A percentile compares a stretch with the other conserved stretches of the same genome.
phyloP scores from a whole-genome alignment of 2,113 vertebrate species.

The Pandion haliaetus region DNA sequence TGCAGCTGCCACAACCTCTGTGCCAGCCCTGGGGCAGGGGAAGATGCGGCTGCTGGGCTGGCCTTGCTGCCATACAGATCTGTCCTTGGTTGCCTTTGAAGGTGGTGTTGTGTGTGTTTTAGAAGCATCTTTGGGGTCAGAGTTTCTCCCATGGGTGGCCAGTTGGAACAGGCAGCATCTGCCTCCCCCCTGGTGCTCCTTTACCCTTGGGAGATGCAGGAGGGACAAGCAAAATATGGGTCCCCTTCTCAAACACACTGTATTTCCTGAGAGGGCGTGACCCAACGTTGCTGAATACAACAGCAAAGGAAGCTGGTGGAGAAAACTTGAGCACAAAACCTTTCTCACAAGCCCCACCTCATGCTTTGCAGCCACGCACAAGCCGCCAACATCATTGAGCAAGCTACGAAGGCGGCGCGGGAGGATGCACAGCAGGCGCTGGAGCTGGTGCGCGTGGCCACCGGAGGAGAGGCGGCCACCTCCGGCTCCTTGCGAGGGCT shows the following conservation, averaged over 20 bases:
- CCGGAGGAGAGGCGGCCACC: conserved; percentile 23
- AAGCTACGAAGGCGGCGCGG: conserved; percentile 31
- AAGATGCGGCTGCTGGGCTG: background rate
- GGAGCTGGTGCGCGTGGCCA: conserved; percentile 50
- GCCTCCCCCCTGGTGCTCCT: background rate
- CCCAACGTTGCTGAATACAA: background rate
- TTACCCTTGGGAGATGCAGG: background rate
- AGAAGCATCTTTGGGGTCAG: background rate
- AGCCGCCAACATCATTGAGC: conserved; percentile 66
- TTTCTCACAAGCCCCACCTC: background rate
- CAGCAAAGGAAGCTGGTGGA: fast-evolving
- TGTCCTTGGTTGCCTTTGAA: background rate
- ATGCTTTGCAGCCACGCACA: conserved; percentile 75
- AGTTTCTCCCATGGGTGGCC: background rate
- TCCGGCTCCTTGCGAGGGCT: conserved; percentile 68
- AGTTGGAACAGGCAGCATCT: background rate
- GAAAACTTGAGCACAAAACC: fast-evolving
- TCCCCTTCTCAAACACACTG: fast-evolving
- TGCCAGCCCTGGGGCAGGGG: background rate
- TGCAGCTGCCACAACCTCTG: background rate
- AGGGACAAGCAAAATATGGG: fast-evolving
- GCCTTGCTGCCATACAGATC: background rate
- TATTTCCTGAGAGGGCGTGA: background rate
- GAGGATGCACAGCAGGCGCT: conserved; percentile 67
- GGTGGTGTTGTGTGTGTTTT: background rate